Conservation (phyloP, 2,888 invertebrate species). For the Augochlorella aurata region DNA sequence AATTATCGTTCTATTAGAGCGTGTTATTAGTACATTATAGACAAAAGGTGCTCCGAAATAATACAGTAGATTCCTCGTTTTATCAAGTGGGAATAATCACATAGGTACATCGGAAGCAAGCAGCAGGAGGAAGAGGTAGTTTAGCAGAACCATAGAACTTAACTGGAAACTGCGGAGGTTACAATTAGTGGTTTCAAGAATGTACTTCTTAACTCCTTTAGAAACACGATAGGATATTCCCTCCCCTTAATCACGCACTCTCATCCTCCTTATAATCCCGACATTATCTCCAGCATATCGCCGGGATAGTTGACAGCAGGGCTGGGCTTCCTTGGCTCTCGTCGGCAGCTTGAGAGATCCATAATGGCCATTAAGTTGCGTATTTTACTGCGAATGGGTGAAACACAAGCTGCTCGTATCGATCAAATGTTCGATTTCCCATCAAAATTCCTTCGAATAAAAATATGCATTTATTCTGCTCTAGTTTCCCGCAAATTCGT, state of each 20-base stretch:
- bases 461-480: background rate
- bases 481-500: background rate
- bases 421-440: background rate
- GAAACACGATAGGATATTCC: constrained; percentile 1
- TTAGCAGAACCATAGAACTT: background rate
- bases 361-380: background rate
- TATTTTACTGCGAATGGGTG: background rate
- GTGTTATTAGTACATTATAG: background rate
- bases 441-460: background rate
- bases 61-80: background rate
- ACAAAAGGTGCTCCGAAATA: background rate
- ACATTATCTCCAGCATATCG: constrained; percentile 9
- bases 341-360: background rate
- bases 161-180: background rate
- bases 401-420: background rate
- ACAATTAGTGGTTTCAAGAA: background rate
- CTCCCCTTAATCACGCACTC: background rate
- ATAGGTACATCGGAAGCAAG: background rate
- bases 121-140: background rate
- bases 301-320: background rate
- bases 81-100: background rate
- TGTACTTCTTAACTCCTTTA: background rate
- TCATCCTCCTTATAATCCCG: background rate
- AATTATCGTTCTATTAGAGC: background rate
- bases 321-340: background rate